These are phyloP conservation scores for Chironomus tentans DNA, from an alignment of 2,888 invertebrate genomes.

Conservation along the genomic window DNA sequence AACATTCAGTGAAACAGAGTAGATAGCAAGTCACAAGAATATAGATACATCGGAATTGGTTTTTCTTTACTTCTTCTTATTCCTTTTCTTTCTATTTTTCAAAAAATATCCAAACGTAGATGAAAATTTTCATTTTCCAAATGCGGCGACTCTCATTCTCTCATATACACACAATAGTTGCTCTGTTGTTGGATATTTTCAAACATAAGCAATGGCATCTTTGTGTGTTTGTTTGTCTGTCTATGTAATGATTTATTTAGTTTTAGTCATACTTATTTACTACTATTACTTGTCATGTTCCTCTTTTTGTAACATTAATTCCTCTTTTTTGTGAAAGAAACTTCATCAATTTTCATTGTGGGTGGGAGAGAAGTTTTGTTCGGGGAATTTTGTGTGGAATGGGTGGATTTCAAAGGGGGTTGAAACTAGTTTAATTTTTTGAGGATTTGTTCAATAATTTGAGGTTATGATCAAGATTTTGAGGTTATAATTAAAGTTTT, in stretches of 20 bases:
- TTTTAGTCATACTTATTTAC: neutral
- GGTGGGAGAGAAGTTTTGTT: neutral
- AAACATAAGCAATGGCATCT: neutral
- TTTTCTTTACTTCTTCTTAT: too few species aligned
- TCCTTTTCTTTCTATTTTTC: too few species aligned
- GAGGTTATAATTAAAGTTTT: too few species aligned
- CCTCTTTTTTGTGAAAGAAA: neutral
- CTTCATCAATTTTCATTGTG: neutral
- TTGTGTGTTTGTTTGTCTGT: slow-evolving; percentile 1
- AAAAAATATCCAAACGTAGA: neutral
- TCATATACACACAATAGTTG: neutral
- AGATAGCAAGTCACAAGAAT: too few species aligned
- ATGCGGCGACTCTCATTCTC: neutral
- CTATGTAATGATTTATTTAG: slow-evolving; percentile 2
- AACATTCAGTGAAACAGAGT: too few species aligned
- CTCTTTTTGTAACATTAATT: too few species aligned
- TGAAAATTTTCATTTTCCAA: neutral
- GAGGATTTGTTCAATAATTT: too few species aligned
- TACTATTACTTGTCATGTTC: neutral
- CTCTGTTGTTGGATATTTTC: neutral
- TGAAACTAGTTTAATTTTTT: too few species aligned
- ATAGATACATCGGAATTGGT: too few species aligned
- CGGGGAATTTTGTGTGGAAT: too few species aligned
- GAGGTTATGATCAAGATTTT: too few species aligned
- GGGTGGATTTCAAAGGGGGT: too few species aligned